Conservation (phyloP, 2,797 vertebrate species). For the Fratercula arctica region DNA sequence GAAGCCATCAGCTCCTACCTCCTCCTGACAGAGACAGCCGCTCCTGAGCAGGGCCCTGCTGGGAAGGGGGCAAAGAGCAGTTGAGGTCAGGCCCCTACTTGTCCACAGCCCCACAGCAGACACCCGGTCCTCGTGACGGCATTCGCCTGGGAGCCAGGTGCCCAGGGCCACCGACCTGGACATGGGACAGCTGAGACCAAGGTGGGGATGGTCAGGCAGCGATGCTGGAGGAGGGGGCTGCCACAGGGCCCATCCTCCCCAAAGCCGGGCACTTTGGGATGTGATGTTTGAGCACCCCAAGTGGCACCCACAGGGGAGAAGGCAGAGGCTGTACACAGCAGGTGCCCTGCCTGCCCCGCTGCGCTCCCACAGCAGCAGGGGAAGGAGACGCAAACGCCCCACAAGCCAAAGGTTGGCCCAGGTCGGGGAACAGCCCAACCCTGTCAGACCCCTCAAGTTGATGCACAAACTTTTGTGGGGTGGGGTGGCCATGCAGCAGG, state of each 20-base stretch:
- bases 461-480: not conserved
- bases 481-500: not conserved
- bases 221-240: not conserved
- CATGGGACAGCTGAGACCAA: accelerated
- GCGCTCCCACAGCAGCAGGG: not conserved
- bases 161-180: accelerated
- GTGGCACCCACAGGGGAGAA: not conserved
- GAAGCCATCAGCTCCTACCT: conserved; percentile 89
- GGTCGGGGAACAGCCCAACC: no score
- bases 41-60: not conserved
- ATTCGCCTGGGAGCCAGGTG: accelerated
- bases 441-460: accelerated
- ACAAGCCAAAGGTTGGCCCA: not conserved
- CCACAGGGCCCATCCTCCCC: accelerated
- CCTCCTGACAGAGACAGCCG: conserved; percentile 73
- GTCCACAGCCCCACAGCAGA: accelerated
- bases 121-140: accelerated
- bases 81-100: not conserved
- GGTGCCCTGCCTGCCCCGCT: not conserved
- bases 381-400: not conserved
- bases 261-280: accelerated
- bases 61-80: not conserved
- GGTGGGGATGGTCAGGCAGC: accelerated
- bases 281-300: not conserved
- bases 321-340: not conserved